Evolutionary conservation across 35 echinoderm and acorn worm genomes (phyloP).

Genomic region (Ptychodera flava): DNA sequence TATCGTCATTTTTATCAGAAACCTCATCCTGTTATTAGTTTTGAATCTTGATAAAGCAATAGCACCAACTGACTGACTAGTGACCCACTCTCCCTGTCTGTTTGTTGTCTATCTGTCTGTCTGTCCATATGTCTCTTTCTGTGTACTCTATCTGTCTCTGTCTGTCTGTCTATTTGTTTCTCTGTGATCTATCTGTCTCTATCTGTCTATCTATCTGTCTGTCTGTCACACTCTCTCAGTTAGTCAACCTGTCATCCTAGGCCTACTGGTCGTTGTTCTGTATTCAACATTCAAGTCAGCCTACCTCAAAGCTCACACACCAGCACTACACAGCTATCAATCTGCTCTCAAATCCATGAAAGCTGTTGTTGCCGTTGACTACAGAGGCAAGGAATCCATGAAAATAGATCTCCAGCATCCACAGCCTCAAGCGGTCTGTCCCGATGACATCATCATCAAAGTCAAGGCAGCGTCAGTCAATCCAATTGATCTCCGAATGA

Average conservation of each 20-base stretch:
- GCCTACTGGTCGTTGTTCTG: background rate
- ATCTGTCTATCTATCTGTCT: too few relatives aligned
- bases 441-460: slow-evolving; percentile 42
- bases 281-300: background rate
- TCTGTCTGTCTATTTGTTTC: too few relatives aligned
- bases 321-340: background rate
- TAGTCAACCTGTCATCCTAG: background rate
- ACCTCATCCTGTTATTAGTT: too few relatives aligned
- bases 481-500: slow-evolving; percentile 42
- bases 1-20: too few relatives aligned
- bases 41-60: too few relatives aligned
- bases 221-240: too few relatives aligned
- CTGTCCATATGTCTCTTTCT: too few relatives aligned
- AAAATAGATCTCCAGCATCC: slow-evolving; percentile 10
- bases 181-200: too few relatives aligned
- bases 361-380: slow-evolving; percentile 34
- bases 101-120: too few relatives aligned
- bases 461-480: slow-evolving; percentile 60
- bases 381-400: slow-evolving; percentile 35
- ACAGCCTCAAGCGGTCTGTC: slow-evolving; percentile 25
- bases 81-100: too few relatives aligned
- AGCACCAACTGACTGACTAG: too few relatives aligned
- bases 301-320: background rate
- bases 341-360: slow-evolving; percentile 28
- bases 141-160: too few relatives aligned